Conservation (phyloP, 2,113 vertebrate genomes). For the Crocuta crocuta region DNA sequence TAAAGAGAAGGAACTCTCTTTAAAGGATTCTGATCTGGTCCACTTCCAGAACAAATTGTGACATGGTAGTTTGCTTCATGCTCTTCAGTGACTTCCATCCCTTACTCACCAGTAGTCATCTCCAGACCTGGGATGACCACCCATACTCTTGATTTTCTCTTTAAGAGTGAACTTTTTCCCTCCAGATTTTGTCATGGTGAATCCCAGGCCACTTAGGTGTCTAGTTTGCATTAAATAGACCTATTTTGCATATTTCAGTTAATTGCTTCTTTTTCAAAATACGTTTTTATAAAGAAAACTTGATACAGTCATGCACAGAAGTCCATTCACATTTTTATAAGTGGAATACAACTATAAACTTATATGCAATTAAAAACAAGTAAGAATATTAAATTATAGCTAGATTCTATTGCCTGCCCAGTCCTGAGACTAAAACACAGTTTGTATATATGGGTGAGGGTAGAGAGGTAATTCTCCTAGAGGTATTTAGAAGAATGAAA, state of each 20-base stretch:
- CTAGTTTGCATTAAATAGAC: not conserved
- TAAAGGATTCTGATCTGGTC: not conserved
- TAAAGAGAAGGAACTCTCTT: not conserved
- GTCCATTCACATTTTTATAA: not conserved
- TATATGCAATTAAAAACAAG: conserved; percentile 23
- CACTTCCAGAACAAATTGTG: not conserved
- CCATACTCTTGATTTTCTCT: not conserved
- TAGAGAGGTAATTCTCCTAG: not conserved
- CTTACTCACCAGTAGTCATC: not conserved
- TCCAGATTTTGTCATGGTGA: not conserved
- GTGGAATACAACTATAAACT: not conserved
- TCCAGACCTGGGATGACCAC: not conserved
- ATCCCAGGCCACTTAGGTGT: not conserved
- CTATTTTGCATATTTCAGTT: not conserved
- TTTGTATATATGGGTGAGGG: not conserved
- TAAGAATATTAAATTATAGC: conserved; percentile 16
- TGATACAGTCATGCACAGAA: not conserved
- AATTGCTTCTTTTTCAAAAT: conserved; percentile 16
- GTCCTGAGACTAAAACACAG: not conserved
- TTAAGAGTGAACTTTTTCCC: not conserved
- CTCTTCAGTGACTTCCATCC: not conserved
- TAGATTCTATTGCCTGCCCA: not conserved
- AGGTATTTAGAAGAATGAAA: not conserved
- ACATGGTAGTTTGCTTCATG: not conserved
- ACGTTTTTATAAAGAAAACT: not conserved